Evolutionary conservation across 2,888 invertebrate genomes (phyloP).

Genomic region (Melinaea menophilus): DNA sequence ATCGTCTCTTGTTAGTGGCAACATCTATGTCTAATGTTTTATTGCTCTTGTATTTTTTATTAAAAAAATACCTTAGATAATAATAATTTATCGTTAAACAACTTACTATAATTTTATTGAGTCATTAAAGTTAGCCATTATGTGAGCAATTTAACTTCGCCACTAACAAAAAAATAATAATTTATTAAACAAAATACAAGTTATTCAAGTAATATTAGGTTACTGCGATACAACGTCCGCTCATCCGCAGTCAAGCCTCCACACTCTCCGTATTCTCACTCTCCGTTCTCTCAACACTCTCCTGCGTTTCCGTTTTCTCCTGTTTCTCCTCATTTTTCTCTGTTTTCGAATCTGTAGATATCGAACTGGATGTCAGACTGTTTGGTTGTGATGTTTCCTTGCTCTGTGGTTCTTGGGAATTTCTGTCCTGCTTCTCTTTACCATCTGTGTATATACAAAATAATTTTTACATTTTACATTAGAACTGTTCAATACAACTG

Average conservation of each 20-base stretch:
- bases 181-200: background rate
- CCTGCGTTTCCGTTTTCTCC: conserved; percentile 40
- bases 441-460: conserved; percentile 48
- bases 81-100: background rate
- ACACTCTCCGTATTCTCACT: conserved; percentile 38
- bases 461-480: background rate
- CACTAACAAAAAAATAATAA: background rate
- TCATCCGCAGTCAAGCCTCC: conserved; percentile 65
- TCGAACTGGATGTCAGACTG: conserved; percentile 67
- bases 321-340: conserved; percentile 34
- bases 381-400: conserved; percentile 68
- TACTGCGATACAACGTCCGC: conserved; percentile 48
- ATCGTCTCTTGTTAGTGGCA: background rate
- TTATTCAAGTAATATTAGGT: background rate
- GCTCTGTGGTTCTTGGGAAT: conserved; percentile 61
- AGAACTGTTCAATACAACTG: too few relatives aligned
- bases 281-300: conserved; percentile 38
- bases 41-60: background rate
- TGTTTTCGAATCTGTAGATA: conserved; percentile 66
- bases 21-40: background rate
- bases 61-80: background rate
- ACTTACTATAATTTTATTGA: background rate
- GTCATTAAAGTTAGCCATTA: background rate
- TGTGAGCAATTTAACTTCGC: background rate
- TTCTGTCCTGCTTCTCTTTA: conserved; percentile 52